A percentile compares a stretch with the other conserved stretches of the same genome.
phyloP scores from a whole-genome alignment of 2,113 vertebrate genomes.

The Saccopteryx bilineata region DNA sequence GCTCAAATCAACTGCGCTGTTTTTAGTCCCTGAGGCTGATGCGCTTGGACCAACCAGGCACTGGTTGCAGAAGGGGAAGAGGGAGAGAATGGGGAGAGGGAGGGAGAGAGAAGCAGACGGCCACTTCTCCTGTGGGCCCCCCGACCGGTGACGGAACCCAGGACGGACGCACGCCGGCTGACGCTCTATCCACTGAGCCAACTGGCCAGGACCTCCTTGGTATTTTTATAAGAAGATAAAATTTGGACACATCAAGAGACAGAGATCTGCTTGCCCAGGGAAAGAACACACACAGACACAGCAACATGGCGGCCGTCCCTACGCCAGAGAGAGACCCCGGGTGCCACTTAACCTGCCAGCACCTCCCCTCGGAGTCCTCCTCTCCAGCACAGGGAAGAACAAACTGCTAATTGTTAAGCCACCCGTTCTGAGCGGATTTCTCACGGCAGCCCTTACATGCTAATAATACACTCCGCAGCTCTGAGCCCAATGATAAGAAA shows the following conservation, averaged over 20 bases:
- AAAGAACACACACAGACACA: rapidly evolving
- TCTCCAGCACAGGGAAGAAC: neutral
- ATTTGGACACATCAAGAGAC: neutral
- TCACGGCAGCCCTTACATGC: neutral
- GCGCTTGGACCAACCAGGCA: no score
- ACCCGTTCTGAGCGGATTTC: neutral
- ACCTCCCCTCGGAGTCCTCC: neutral
- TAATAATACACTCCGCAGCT: neutral
- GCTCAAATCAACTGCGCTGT: no score
- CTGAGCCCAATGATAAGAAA: neutral
- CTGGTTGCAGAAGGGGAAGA: no score
- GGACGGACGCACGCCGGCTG: no score
- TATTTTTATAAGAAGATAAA: neutral
- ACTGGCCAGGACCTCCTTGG: no score
- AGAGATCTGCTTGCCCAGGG: rapidly evolving
- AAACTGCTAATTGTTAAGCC: no score
- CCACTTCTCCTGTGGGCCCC: no score
- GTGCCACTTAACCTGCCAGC: neutral
- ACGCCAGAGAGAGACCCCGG: rapidly evolving
- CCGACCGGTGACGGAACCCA: no score
- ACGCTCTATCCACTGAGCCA: no score
- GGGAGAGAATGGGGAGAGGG: no score
- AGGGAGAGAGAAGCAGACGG: no score
- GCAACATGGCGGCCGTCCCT: rapidly evolving
- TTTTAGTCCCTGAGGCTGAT: no score